Base-by-base conservation (phyloP, 2,797 vertebrate species). In the Florisuga fusca region DNA sequence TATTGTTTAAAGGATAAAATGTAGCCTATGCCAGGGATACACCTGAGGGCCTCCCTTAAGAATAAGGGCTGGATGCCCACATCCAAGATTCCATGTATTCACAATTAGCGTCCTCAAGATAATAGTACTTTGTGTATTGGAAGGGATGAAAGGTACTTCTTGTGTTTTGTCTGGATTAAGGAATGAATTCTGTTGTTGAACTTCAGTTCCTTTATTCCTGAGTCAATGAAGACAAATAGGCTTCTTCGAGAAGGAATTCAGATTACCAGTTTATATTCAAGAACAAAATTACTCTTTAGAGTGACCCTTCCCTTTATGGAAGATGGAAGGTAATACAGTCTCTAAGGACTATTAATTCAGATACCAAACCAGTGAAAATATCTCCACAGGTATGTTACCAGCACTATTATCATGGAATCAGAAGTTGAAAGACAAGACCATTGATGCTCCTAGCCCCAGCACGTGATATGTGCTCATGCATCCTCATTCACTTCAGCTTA, bases 31-130 rank as follows among this genome's bases (percentile, higher is more conserved):
- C 7, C 38, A 51, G 7, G 15, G 12, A 55, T 38, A 69, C 64
- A 8, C 57, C 51, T 2, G 1, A 31, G 14, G 23, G 2, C 1
- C 1, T 58, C 27, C 7, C 14, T 67, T 16, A 64, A 55, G 33
- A 18, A 9, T 25, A 57, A n/a, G 29, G 12, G 8, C n/a, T 67
- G 18, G 14, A n/a, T 79, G n/a, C 7, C 6, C 31, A 6, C 23
- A 53, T 12, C 13, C 20, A 29, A 88, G 31, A 20, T 6, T 36
- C 41, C 13, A 15, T 7, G 22, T 23, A 20, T 6, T 7, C 15
- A n/a, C 31, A 18, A 53, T 2, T 66, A 23, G 50, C 50, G 13
- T 58, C 19, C 33, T 53, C n/a, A 33, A 57, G 14, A 90, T 7
- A 51, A n/a, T 51, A 71, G 8, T 22, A 20, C 3, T 67, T n/a